Evolutionary conservation across 30 jellyfish, hydroid and myxozoan genomes (phyloP).

Genomic region (Aurelia aurita complex sp. Pacific): DNA sequence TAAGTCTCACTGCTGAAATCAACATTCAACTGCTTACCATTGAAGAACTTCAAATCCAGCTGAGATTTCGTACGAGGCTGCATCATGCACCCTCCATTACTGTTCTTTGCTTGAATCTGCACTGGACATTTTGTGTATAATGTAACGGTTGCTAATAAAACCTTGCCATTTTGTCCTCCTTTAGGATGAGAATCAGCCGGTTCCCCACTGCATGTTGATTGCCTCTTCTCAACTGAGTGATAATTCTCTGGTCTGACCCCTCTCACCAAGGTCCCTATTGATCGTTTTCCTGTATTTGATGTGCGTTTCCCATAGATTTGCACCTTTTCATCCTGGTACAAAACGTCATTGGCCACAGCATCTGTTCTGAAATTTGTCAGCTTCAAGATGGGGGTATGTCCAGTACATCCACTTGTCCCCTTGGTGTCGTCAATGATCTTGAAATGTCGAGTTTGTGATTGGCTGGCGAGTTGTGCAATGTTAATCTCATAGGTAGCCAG

Average conservation of each 20-base stretch:
- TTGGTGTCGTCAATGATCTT: slow-evolving; percentile 12
- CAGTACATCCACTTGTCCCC: background rate
- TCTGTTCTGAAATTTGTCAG: background rate
- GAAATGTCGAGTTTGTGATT: background rate
- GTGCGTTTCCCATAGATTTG: slow-evolving; percentile 3
- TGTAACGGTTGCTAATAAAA: slow-evolving; percentile 14
- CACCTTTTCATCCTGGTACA: background rate
- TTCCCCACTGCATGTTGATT: background rate
- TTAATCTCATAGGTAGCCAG: slow-evolving; percentile 13
- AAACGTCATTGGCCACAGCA: slow-evolving; percentile 26
- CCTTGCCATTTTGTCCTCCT: slow-evolving; percentile 14
- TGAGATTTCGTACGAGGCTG: background rate
- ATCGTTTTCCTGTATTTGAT: background rate
- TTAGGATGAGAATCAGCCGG: background rate
- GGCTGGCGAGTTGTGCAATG: background rate
- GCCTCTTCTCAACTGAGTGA: background rate
- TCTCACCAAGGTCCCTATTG: background rate
- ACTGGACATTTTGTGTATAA: background rate
- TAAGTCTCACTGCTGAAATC: background rate
- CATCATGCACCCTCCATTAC: slow-evolving; percentile 12
- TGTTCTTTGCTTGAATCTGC: background rate
- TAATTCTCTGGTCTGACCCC: background rate
- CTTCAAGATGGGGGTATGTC: slow-evolving; percentile 2
- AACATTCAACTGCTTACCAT: background rate
- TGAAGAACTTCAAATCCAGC: slow-evolving; percentile 5